Evolutionary conservation across 1,140 invertebrate genomes (phyloP).

Genomic region (Eriocheir sinensis): DNA sequence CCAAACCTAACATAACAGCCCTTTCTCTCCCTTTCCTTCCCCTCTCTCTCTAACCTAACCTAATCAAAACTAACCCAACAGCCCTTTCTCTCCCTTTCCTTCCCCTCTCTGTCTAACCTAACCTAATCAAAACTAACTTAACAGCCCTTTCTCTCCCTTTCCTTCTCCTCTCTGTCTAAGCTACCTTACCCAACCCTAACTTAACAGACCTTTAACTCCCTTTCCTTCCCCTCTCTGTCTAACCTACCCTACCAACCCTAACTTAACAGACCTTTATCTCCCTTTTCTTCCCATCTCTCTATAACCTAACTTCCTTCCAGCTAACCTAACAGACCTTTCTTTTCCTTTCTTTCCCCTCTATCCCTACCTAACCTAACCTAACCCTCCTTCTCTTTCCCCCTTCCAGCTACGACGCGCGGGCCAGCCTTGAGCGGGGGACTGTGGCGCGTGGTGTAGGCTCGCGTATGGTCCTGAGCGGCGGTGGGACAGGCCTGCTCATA

Average conservation of each 20-base stretch:
- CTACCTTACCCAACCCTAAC: too few species aligned
- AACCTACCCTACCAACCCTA: background rate
- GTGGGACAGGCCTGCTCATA: background rate
- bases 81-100: too few species aligned
- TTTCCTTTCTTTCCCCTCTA: too few species aligned
- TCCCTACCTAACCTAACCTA: too few species aligned
- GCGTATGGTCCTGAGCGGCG: background rate
- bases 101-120: background rate
- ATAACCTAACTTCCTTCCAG: too few species aligned
- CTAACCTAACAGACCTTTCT: too few species aligned
- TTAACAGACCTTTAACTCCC: background rate
- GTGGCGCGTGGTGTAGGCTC: background rate
- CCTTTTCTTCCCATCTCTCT: background rate
- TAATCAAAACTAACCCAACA: too few species aligned
- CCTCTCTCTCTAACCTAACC: too few species aligned
- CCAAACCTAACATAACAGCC: background rate
- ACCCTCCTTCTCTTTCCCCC: background rate
- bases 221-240: background rate
- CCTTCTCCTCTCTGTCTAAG: background rate
- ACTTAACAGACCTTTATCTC: background rate
- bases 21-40: background rate
- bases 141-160: background rate
- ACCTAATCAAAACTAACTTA: too few species aligned
- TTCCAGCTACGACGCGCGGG: background rate
- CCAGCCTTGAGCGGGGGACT: conserved; percentile 1